Evolutionary conservation across 2,113 vertebrate genomes (phyloP), one percentile per base, ranked within the genome.

Genomic region (Hippoglossus stenolepis): DNA sequence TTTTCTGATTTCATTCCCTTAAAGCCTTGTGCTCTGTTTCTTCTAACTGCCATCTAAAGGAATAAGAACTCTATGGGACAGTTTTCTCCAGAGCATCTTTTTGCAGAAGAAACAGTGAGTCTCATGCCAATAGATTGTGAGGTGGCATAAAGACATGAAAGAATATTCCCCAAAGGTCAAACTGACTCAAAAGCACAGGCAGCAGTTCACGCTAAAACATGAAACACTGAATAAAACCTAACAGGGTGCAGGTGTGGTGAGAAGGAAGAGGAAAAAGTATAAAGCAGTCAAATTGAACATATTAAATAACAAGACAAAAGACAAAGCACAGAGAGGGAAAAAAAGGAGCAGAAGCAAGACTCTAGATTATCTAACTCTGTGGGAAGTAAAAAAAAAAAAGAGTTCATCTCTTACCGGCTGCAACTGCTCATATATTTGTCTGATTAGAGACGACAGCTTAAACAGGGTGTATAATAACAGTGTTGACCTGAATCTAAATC

Each of bases 1-100:
- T 66, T 67, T 77, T 83, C 21, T 49, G 65, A 84, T 77, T 78
- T 84, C 85, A 82, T 60, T 84, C 82, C 79, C 83, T 83, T 45
- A 66, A 69, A 73, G 53, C 1, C 10, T 13, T 6, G 13, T 38
- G 5, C 7, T 8, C 20, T 9, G 7, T 57, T 67, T 70, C 60
- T 68, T 70, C 20, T n/a, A 78, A 69, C 47, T 21, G 15, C 15
- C 67, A 49, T 31, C 10, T 35, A 10, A 38, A 24, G 3, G 45
- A 40, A 9, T 18, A 21, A 49, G 9, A 3, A 14, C 0, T 70
- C 24, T 59, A 18, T 23, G 3, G 23, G 23, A 65, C 13, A 2
- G 9, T 8, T 67, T 21, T 57, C 28, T 20, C 9, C 24, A 67
- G 14, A 63, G 13, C 58, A 57, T 59, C 43, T 65, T 3, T 40